Percentiles rank a stretch among this genome's conserved stretches.
phyloP scores from a whole-genome alignment of 2,113 vertebrate species.

The Otus sunia region DNA sequence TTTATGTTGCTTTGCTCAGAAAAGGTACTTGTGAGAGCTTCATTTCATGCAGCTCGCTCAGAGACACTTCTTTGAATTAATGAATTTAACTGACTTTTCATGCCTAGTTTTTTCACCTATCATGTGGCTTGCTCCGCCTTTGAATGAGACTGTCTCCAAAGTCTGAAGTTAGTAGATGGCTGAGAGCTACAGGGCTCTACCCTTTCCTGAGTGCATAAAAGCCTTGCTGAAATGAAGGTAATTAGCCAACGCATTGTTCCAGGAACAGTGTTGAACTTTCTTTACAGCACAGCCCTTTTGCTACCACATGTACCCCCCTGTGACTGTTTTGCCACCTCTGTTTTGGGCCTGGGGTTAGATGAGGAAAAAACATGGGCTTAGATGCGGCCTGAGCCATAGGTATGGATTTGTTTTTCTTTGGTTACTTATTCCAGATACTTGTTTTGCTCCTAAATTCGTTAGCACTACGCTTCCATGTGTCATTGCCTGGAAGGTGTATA shows the following conservation, averaged over 20 bases:
- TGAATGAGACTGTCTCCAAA: background rate
- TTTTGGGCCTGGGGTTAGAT: background rate
- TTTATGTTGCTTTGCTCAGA: background rate
- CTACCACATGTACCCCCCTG: background rate
- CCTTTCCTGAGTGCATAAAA: background rate
- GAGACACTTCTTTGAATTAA: background rate
- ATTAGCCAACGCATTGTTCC: background rate
- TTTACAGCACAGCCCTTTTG: background rate
- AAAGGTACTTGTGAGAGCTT: background rate
- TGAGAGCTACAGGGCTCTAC: background rate
- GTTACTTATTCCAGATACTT: background rate
- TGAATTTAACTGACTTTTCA: background rate
- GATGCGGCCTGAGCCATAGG: background rate
- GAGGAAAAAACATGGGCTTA: background rate
- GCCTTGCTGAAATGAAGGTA: background rate
- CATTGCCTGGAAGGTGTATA: background rate
- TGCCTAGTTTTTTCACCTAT: background rate
- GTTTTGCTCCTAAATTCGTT: background rate
- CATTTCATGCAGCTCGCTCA: background rate
- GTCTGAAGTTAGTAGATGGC: background rate
- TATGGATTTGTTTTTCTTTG: background rate
- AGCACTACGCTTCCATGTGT: background rate
- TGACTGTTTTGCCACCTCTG: background rate
- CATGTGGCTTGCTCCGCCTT: background rate
- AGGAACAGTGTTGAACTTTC: background rate